Evolutionary conservation across 2,113 vertebrate species (phyloP).

Genomic region (Ellobius talpinus): DNA sequence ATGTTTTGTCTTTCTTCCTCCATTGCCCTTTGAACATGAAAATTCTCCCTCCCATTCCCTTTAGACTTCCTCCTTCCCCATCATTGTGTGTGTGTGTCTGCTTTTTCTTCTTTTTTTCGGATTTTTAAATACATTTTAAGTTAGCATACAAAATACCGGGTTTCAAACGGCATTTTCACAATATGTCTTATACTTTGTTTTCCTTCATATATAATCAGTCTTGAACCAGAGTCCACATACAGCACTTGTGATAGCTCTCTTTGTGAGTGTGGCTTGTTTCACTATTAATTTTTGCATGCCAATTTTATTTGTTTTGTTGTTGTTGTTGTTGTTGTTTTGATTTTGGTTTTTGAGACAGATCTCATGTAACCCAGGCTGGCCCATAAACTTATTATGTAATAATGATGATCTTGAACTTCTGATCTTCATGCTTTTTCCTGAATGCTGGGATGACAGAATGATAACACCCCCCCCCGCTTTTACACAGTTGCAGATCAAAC

Average conservation of each 20-base stretch:
- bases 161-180: not conserved
- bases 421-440: too few species aligned
- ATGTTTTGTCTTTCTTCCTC: not conserved
- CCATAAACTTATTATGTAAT: not conserved
- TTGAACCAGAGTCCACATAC: not conserved
- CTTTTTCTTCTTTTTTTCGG: not conserved
- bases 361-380: not conserved
- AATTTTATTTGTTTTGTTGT: not conserved
- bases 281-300: not conserved
- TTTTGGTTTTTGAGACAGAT: not conserved
- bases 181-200: not conserved
- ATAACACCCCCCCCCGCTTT: not conserved
- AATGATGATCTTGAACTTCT: not conserved
- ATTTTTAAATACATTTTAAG: not conserved
- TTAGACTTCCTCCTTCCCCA: not conserved
- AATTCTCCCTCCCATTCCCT: not conserved
- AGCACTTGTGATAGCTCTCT: not conserved
- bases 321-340: not conserved
- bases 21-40: not conserved
- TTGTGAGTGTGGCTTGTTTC: not conserved
- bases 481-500: not conserved
- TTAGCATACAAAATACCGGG: not conserved
- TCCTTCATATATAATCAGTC: not conserved
- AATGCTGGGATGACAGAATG: too few species aligned
- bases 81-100: not conserved